A percentile compares a stretch with the other conserved stretches of the same genome.
These are phyloP conservation scores for Drosophila equinoxialis DNA, from an alignment of 1,140 invertebrate genomes.

Conservation along the genomic window DNA sequence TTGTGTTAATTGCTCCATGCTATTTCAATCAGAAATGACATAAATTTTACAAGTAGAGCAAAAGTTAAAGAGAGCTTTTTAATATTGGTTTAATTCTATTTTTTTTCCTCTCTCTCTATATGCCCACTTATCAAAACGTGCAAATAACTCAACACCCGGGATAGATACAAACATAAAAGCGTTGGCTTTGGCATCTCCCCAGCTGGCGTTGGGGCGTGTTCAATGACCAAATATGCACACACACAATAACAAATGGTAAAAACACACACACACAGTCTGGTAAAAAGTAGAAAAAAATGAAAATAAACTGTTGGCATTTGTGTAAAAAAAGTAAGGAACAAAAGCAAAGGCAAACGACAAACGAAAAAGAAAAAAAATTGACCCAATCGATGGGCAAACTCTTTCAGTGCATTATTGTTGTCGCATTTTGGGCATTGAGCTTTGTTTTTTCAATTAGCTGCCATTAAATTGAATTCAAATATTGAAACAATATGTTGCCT, in stretches of 20 bases:
- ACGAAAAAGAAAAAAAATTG: slow-evolving; percentile 20
- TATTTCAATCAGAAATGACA: background rate
- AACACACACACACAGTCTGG: background rate
- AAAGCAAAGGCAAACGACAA: slow-evolving; percentile 3
- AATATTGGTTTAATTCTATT: slow-evolving; percentile 19
- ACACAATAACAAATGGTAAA: slow-evolving; percentile 7
- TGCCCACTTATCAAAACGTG: slow-evolving; percentile 80
- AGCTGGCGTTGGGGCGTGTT: slow-evolving; percentile 53
- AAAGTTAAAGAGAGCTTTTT: slow-evolving; percentile 10
- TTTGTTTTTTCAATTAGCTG: slow-evolving; percentile 78
- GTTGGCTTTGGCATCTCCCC: slow-evolving; percentile 25
- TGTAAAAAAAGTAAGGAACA: slow-evolving; percentile 8
- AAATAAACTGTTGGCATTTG: slow-evolving; percentile 47
- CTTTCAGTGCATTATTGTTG: slow-evolving; percentile 67
- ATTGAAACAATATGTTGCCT: slow-evolving; percentile 75
- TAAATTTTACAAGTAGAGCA: background rate
- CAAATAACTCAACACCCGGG: slow-evolving; percentile 70
- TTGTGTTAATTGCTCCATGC: background rate
- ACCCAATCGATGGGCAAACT: slow-evolving; percentile 44
- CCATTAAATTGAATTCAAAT: slow-evolving; percentile 81
- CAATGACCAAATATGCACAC: slow-evolving; percentile 42
- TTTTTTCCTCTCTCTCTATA: slow-evolving; percentile 39
- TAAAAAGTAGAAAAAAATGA: slow-evolving; percentile 26
- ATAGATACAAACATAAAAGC: slow-evolving; percentile 46
- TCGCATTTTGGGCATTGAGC: slow-evolving; percentile 54